These are phyloP conservation scores for Shargacucullia verbasci DNA, from an alignment of 2,888 invertebrate genomes.

Conservation along the genomic window DNA sequence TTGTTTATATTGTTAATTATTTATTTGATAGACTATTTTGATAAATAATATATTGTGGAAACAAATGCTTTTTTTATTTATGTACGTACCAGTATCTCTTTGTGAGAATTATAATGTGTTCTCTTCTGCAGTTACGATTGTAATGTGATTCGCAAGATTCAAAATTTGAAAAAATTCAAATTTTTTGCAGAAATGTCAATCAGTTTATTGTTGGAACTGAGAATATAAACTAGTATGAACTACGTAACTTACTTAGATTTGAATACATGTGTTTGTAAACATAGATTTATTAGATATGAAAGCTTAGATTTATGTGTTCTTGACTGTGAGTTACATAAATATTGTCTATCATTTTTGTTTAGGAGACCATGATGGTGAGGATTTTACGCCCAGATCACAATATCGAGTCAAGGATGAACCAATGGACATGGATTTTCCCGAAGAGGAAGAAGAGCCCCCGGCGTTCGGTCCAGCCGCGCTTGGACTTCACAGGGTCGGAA, in stretches of 20 bases:
- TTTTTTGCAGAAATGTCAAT: constrained; percentile 79
- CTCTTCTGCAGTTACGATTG: constrained; percentile 45
- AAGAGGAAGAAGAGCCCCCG: constrained; percentile 91
- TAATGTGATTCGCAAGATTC: constrained; percentile 76
- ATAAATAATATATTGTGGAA: constrained; percentile 13
- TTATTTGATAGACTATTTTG: constrained; percentile 47
- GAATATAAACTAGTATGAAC: constrained; percentile 43
- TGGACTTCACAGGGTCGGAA: constrained; percentile 94
- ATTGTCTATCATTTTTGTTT: constrained; percentile 59
- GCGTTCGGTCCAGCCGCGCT: constrained; percentile 94
- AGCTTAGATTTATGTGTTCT: constrained; percentile 14
- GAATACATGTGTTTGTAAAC: constrained; percentile 5
- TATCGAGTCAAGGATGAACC: constrained; percentile 88
- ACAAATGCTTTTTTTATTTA: constrained; percentile 33
- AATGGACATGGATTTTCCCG: constrained; percentile 90
- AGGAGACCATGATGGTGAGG: constrained; percentile 76
- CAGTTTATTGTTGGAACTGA: constrained; percentile 66
- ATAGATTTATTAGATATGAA: constrained; percentile 6
- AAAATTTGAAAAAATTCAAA: constrained; percentile 89
- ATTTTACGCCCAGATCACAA: constrained; percentile 69
- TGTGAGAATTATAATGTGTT: constrained; percentile 28
- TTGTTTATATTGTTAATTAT: constrained; percentile 72
- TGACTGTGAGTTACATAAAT: constrained; percentile 35
- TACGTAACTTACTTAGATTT: constrained; percentile 22
- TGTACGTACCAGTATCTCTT: constrained; percentile 49